Evolutionary conservation across 2,888 invertebrate species (phyloP).

Genomic region (Leucophenga maculata): DNA sequence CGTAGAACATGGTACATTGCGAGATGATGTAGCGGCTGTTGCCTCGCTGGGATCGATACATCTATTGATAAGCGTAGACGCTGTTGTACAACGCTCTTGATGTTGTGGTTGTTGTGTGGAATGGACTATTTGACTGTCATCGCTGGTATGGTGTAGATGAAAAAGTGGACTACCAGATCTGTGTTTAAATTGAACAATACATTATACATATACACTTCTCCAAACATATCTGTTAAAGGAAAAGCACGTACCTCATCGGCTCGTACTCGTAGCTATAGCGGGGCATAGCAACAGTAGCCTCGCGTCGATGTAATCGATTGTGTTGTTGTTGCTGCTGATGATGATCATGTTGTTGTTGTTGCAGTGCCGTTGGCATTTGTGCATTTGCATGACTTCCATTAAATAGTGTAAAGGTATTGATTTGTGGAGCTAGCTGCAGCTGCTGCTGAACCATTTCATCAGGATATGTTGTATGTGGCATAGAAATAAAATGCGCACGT

Average conservation of each 20-base stretch:
- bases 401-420: conserved; percentile 13
- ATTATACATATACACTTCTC: too few relatives aligned
- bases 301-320: not conserved
- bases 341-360: not conserved
- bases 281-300: not conserved
- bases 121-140: conserved; percentile 37
- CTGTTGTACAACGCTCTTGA: conserved; percentile 28
- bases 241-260: not conserved
- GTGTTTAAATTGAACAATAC: not conserved
- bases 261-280: not conserved
- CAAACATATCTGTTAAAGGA: too few relatives aligned
- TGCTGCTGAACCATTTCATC: not conserved
- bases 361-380: conserved; percentile 5
- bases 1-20: conserved; percentile 19
- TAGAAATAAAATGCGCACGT: conserved; percentile 7
- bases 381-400: conserved; percentile 11
- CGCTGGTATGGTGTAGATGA: not conserved
- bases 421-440: not conserved
- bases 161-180: not conserved
- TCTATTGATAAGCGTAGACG: not conserved
- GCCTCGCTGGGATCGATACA: not conserved
- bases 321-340: not conserved
- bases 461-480: conserved; percentile 5
- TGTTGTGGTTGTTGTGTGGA: conserved; percentile 51
- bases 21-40: not conserved